Evolutionary conservation across 2,888 invertebrate genomes (phyloP), one percentile per base, ranked within the genome.

Genomic region (Rhaphigaster nebulosa): DNA sequence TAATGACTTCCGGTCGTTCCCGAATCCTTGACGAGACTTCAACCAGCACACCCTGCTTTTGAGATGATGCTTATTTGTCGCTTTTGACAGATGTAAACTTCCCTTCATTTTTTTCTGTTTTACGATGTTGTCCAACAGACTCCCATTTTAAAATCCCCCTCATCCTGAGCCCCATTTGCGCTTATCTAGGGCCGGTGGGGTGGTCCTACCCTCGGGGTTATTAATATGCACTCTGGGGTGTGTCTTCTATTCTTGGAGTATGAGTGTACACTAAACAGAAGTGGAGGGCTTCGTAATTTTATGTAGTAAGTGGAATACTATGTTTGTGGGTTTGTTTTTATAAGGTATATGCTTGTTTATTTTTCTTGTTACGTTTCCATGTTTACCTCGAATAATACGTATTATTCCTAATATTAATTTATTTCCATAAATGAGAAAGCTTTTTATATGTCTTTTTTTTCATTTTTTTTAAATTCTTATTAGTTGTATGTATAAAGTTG

Each of bases 51-150:
- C 70, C 3, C 70, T 20, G 38, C 34, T 76, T 56, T 5, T 1
- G 38, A 41, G 84, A 45, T 50, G 45, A 50, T 45, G 45, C 84
- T 84, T 84, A 84, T 84, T 84, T 84, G 84, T 84, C 84, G 84
- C n/a, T n/a, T n/a, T n/a, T 84, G 45, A 84, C 84, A 50, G 45
- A 41, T 84, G 84, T 84, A 84, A 84, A 84, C 84, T 45, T 45
- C 84, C 84, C n/a, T 45, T 50, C 13, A 84, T 84, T 84, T 84
- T 84, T 84, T 84, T 26, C n/a, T 15, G 13, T 84, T 84, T 84
- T 84, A 84, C 84, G 84, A 84, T 50, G 26, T 29, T 84, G 84
- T 84, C n/a, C n/a, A n/a, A 84, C 84, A 84, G 84, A 23, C 34
- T 38, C 70, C 70, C 38, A 20, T 76, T 76, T 76, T 65, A 65